Percentiles rank a stretch among this genome's conserved stretches.
Conservation (phyloP, 2,113 vertebrate genomes). For the Anoplopoma fimbria region DNA sequence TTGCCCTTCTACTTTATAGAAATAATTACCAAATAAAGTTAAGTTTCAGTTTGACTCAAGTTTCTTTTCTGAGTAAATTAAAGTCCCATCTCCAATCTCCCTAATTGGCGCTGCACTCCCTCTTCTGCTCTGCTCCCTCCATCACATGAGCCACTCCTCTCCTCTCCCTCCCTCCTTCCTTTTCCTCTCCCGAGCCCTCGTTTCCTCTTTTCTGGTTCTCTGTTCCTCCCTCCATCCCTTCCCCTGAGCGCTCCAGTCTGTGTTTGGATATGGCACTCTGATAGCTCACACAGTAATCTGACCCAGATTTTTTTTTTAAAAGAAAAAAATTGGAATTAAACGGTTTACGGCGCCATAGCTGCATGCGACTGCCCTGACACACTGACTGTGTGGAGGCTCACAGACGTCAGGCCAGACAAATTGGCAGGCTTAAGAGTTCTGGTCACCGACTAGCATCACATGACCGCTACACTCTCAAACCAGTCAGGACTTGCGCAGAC, state of each 20-base stretch:
- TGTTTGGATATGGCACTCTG: slow-evolving; percentile 32
- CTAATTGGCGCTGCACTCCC: neutral
- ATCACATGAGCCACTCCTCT: too few relatives aligned
- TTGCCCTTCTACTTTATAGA: neutral
- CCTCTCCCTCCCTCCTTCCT: neutral
- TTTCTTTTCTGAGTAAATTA: slow-evolving; percentile 17
- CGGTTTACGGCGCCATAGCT: slow-evolving; percentile 29
- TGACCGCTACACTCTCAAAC: slow-evolving; percentile 29
- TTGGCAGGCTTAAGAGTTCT: slow-evolving; percentile 45
- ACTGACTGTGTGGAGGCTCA: slow-evolving; percentile 35
- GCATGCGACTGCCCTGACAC: slow-evolving; percentile 45
- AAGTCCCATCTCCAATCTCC: neutral
- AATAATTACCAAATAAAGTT: slow-evolving; percentile 19
- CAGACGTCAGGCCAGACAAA: slow-evolving; percentile 46
- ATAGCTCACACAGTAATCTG: slow-evolving; percentile 57
- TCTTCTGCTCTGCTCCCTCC: neutral
- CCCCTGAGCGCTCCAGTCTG: slow-evolving; percentile 22
- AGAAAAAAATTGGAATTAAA: slow-evolving; percentile 57
- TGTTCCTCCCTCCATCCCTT: neutral
- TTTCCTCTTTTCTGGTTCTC: slow-evolving; percentile 2
- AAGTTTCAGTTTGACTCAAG: slow-evolving; percentile 15
- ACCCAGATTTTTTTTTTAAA: slow-evolving; percentile 73
- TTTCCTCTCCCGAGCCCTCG: neutral
- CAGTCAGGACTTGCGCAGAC: slow-evolving; percentile 14
- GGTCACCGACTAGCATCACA: slow-evolving; percentile 43